phyloP scores from a whole-genome alignment of 2,888 invertebrate species.

The Conistra vaccinii region DNA sequence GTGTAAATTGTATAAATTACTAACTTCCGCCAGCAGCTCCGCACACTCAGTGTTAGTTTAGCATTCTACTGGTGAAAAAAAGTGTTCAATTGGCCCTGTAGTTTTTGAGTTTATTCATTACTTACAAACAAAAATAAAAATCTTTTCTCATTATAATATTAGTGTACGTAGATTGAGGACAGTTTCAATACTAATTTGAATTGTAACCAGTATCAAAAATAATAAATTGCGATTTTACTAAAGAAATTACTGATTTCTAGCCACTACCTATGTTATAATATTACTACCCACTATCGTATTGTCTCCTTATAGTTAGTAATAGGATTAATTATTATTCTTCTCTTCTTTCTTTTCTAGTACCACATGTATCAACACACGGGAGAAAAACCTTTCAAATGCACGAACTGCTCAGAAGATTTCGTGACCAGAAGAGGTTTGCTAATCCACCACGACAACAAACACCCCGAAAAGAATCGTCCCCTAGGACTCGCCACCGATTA shows the following conservation, averaged over 20 bases:
- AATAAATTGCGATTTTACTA: not conserved
- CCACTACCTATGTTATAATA: too few species aligned
- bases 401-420: constrained; percentile 90
- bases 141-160: too few species aligned
- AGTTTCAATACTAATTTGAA: too few species aligned
- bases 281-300: not conserved
- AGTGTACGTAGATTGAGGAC: too few species aligned
- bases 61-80: too few species aligned
- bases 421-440: constrained; percentile 82
- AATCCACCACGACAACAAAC: constrained; percentile 81
- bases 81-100: too few species aligned
- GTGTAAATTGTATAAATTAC: not conserved
- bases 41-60: too few species aligned
- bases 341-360: constrained; percentile 81
- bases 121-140: too few species aligned
- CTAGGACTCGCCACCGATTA: constrained; percentile 69
- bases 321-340: not conserved
- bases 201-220: not conserved
- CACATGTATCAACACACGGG: constrained; percentile 94
- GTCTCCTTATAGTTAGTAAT: not conserved
- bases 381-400: constrained; percentile 97
- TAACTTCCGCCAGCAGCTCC: too few species aligned
- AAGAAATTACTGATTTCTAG: too few species aligned
- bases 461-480: constrained; percentile 77
- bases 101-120: too few species aligned